Base-by-base conservation (phyloP, 2,113 vertebrate species). In the Antechinus flavipes region DNA sequence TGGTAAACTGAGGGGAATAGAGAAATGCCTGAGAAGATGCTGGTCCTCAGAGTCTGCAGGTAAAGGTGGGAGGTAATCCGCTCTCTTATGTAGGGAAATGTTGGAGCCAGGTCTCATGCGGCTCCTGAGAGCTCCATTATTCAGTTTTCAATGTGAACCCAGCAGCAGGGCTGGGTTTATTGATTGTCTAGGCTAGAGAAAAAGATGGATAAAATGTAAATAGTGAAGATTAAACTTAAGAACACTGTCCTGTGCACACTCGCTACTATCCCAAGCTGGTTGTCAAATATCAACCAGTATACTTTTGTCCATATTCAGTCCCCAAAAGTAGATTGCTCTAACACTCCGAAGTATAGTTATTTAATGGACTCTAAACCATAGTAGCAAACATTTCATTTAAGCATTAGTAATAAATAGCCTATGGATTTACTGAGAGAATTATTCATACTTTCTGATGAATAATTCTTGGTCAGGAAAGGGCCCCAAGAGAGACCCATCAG, bases 391-490 rank as follows among this genome's bases (percentile, higher is more conserved):
- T 93, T 94, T 93, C 30, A 91, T 54, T 93, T 53, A 1, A 35
- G 84, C 26, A 55, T 25, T 93, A 58, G 42, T 6, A 8, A 91
- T 55, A 93, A 49, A 8, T 47, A 84, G 54, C 24, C 23, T 55
- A 54, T 93, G n/a, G 49, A 30, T 89, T 8, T 42, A 56, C 25
- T 49, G 58, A 47, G 9, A 46, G 16, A 11, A 91, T 93, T 91
- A 92, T 54, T 89, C 90, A 54, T 54, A 14, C n/a, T 84, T 94
- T 95, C 54, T 89, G 55, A 90, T 89, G 46, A 90, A 91, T 92
- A 90, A 49, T 46, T 53, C 61, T 68, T n/a, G 35, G 61, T n/a
- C 4, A 76, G 35, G 4, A 76, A 76, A 76, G 14, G 61, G 35
- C 35, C 35, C n/a, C 16, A 76, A 19, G 35, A 76, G 14, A 55